Base-by-base conservation (phyloP, 2,888 invertebrate species). In the Baronia brevicornis region DNA sequence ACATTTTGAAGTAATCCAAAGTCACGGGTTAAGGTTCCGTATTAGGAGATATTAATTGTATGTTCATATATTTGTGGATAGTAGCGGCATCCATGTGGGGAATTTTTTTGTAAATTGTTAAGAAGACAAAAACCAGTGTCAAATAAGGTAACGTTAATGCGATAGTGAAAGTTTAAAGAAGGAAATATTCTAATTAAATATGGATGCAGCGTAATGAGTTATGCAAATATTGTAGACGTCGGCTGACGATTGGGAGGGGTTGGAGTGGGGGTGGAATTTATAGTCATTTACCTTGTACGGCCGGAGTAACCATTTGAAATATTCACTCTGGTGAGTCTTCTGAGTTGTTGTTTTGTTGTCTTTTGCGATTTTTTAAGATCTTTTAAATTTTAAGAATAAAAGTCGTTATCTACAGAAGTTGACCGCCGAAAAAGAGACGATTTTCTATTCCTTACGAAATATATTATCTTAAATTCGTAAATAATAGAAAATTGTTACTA, bases 181-280 rank as follows among this genome's bases (percentile, higher is more conserved):
- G 74, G 61, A 73, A 78, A 72, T 74, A 63, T 73, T 60, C 72
- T 77, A 79, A 79, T 80, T 80, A 82, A 82, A 82, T 82, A 82
- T 82, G 71, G 64, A 82, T 82, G 77, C 75, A 73, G 54, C 62
- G 60, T 78, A 79, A 82, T 82, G 78, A 80, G 77, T 71, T 78
- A 82, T 53, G 49, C 51, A 35, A 35, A 35, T 35, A 35, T 29
- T 25, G 20, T 29, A 29, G 29, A 35, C 29, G 29, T 29, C 21
- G 25, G 25, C 28, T 35, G 29, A 35, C 29, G 42, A 36, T 44
- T 42, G 28, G 31, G 20, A 43, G 28, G 54, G 30, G 46, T 43
- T 47, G 42, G 35, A 33, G 57, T 14, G n/a, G 14, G 38, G 4
- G 43, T 51, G 58, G 3, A 45, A 46, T 37, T 26, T 43, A 35